phyloP scores from a whole-genome alignment of 2,888 invertebrate species.

The Brachypalpus laphriformis region DNA sequence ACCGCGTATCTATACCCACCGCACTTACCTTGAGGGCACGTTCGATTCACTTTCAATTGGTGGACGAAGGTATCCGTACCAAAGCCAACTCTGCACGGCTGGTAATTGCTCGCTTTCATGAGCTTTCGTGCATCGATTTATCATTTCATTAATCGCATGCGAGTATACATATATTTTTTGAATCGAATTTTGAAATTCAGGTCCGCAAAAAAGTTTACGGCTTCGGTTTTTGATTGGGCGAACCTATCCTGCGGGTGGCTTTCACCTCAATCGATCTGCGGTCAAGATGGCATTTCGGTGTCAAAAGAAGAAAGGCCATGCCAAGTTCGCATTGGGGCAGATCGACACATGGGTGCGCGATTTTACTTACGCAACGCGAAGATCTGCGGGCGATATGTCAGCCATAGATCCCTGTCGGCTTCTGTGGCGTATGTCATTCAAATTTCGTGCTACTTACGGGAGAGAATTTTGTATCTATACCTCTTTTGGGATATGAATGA shows the following conservation, averaged over 20 bases:
- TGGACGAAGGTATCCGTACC: background rate
- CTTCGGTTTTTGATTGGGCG: background rate
- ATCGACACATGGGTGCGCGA: constrained; percentile 21
- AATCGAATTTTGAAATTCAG: constrained; percentile 6
- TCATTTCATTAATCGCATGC: constrained; percentile 31
- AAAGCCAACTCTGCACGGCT: background rate
- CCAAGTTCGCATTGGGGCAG: background rate
- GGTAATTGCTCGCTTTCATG: constrained; percentile 44
- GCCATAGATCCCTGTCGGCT: constrained; percentile 31
- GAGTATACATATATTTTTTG: background rate
- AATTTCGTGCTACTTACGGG: constrained; percentile 54
- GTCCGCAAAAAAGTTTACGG: background rate
- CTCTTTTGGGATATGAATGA: background rate
- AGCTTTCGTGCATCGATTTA: constrained; percentile 58
- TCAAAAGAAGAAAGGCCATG: constrained; percentile 24
- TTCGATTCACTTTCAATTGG: constrained; percentile 71
- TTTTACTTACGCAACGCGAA: constrained; percentile 30
- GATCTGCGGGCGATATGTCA: constrained; percentile 17
- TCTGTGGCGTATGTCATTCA: constrained; percentile 43
- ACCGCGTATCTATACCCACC: background rate
- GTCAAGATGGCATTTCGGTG: constrained; percentile 50
- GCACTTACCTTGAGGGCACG: constrained; percentile 65
- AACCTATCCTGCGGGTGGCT: constrained; percentile 25
- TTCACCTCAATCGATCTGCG: constrained; percentile 53
- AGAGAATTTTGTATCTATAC: background rate